Evolutionary conservation across 1,140 invertebrate species (phyloP).

Genomic region (Heliconius eleuchia): DNA sequence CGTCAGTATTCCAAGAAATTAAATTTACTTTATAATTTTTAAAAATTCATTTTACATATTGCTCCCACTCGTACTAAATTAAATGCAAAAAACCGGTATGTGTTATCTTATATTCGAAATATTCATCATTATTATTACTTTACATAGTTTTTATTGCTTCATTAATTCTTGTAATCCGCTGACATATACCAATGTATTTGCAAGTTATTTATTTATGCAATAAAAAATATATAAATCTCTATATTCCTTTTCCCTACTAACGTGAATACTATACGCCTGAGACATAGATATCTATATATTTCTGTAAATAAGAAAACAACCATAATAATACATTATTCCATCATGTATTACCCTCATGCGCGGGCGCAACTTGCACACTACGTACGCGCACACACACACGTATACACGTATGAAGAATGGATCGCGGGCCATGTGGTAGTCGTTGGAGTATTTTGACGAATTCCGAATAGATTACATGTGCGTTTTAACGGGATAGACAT

Average conservation of each 20-base stretch:
- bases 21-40: background rate
- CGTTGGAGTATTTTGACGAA: slow-evolving; percentile 77
- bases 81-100: background rate
- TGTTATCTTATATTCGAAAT: slow-evolving; percentile 5
- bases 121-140: slow-evolving; percentile 1
- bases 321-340: background rate
- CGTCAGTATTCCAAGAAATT: background rate
- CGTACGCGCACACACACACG: slow-evolving; percentile 40
- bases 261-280: background rate
- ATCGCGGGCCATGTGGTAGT: slow-evolving; percentile 72
- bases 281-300: background rate
- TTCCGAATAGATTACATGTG: slow-evolving; percentile 70
- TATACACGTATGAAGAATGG: slow-evolving; percentile 56
- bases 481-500: slow-evolving; percentile 35
- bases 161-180: background rate
- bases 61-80: background rate
- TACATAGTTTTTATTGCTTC: slow-evolving; percentile 8
- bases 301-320: background rate
- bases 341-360: slow-evolving; percentile 20
- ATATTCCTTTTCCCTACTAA: background rate
- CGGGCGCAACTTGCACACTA: slow-evolving; percentile 41
- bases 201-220: background rate
- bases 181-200: background rate
- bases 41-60: background rate
- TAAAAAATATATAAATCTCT: background rate